Conservation (phyloP, 1,140 invertebrate species). For the Hyposmocoma kahamanoa region DNA sequence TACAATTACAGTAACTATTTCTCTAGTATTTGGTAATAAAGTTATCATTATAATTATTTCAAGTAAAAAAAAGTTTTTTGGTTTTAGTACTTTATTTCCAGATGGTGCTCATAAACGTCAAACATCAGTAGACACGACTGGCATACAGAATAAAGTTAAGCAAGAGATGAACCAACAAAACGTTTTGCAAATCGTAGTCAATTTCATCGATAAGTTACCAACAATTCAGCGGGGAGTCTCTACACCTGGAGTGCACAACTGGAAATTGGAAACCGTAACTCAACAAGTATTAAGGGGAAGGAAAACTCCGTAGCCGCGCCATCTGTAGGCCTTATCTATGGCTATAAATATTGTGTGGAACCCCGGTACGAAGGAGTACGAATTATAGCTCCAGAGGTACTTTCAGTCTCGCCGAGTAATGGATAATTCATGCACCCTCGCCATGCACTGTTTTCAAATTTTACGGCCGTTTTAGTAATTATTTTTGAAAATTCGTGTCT, state of each 20-base stretch:
- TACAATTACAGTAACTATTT: too few species aligned
- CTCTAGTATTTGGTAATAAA: too few species aligned
- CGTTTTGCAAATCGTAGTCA: not conserved
- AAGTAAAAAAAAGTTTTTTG: too few species aligned
- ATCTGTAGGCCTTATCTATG: constrained; percentile 69
- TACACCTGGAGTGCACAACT: constrained; percentile 58
- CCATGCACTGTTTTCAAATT: constrained; percentile 40
- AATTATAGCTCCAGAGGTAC: constrained; percentile 62
- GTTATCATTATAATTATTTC: too few species aligned
- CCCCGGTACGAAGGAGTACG: constrained; percentile 53
- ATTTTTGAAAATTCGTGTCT: constrained; percentile 50
- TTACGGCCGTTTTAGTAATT: constrained; percentile 59
- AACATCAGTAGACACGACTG: too few species aligned
- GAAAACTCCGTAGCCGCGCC: constrained; percentile 55
- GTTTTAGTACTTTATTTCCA: too few species aligned
- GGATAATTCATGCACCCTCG: constrained; percentile 69
- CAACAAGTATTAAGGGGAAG: constrained; percentile 69
- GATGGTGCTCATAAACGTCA: too few species aligned
- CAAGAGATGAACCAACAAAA: too few species aligned
- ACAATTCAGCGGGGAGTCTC: constrained; percentile 27
- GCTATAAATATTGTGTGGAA: constrained; percentile 64
- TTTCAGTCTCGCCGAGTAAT: constrained; percentile 54
- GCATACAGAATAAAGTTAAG: too few species aligned
- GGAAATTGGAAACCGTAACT: constrained; percentile 70
- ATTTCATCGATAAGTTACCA: constrained; percentile 30